A percentile compares a stretch with the other conserved stretches of the same genome.
Evolutionary conservation across 2,113 vertebrate genomes (phyloP).

Genomic region (Numenius arquata): DNA sequence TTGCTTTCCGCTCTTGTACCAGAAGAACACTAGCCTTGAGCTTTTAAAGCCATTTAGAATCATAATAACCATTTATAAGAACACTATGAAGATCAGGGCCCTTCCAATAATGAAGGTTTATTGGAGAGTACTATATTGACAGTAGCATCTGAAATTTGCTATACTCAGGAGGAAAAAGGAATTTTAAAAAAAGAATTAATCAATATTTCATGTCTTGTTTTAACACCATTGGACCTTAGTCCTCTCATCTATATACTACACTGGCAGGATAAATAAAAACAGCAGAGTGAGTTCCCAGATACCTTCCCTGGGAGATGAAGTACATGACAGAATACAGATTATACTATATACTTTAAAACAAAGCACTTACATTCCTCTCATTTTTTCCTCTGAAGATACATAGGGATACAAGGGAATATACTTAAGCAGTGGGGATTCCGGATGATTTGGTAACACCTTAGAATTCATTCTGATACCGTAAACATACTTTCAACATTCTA

Average conservation of each 20-base stretch:
- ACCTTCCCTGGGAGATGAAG: conserved; percentile 61
- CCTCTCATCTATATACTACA: conserved; percentile 68
- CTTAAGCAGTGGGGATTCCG: conserved; percentile 50
- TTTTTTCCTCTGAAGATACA: conserved; percentile 26
- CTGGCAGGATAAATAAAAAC: conserved; percentile 73
- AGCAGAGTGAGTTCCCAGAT: conserved; percentile 63
- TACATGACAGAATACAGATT: conserved; percentile 71
- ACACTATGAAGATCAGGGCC: conserved; percentile 42
- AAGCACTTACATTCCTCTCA: not conserved
- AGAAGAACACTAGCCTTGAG: conserved; percentile 9
- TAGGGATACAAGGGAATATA: conserved; percentile 31
- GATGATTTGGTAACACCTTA: conserved; percentile 47
- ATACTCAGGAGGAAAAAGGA: conserved; percentile 60
- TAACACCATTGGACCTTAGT: conserved; percentile 64
- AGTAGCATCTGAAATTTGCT: conserved; percentile 60
- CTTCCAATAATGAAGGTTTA: conserved; percentile 53
- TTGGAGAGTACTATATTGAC: conserved; percentile 57
- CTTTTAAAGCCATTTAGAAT: conserved; percentile 48
- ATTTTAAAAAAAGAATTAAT: conserved; percentile 66
- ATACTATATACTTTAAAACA: conserved; percentile 69
- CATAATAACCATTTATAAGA: conserved; percentile 57
- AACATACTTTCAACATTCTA: conserved; percentile 46
- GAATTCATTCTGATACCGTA: conserved; percentile 51
- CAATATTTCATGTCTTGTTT: conserved; percentile 74
- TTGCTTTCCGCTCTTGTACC: not conserved